Conservation (phyloP, 2,888 invertebrate genomes). For the Pyralis farinalis region DNA sequence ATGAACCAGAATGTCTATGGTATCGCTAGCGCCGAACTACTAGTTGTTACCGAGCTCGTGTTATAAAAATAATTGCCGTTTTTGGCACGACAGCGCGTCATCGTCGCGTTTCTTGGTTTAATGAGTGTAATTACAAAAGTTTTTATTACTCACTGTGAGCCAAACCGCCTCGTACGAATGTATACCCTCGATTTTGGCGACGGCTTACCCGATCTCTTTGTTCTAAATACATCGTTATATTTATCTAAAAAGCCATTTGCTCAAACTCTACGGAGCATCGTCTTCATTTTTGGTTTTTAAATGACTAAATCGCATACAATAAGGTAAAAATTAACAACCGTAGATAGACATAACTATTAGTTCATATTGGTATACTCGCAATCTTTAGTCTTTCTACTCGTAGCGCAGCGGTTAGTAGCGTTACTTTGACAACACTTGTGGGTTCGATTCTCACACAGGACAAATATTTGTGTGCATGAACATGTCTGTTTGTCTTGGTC, state of each 20-base stretch:
- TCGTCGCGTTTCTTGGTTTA: slow-evolving; percentile 66
- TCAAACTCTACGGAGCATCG: not conserved
- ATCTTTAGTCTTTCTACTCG: no score
- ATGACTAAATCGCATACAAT: no score
- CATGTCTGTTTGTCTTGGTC: no score
- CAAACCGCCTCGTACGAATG: slow-evolving; percentile 61
- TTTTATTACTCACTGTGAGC: slow-evolving; percentile 74
- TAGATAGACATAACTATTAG: no score
- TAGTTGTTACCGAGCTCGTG: slow-evolving; percentile 35
- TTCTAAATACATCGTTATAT: slow-evolving; percentile 8
- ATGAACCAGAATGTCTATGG: slow-evolving; percentile 18
- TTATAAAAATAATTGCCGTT: slow-evolving; percentile 70
- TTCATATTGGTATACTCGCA: no score
- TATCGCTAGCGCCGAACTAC: slow-evolving; percentile 26
- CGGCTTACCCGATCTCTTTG: slow-evolving; percentile 10
- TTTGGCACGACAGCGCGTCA: slow-evolving; percentile 77
- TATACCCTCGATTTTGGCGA: slow-evolving; percentile 29
- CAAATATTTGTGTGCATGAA: no score
- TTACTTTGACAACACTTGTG: no score
- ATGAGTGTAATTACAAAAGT: slow-evolving; percentile 79
- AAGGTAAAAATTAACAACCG: no score
- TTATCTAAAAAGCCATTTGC: slow-evolving; percentile 8
- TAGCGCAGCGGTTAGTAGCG: no score
- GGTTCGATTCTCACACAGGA: no score
- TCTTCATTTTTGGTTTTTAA: no score